A percentile compares a stretch with the other conserved stretches of the same genome.
Conservation (phyloP, 2,113 vertebrate species). For the Entelurus aequoreus region DNA sequence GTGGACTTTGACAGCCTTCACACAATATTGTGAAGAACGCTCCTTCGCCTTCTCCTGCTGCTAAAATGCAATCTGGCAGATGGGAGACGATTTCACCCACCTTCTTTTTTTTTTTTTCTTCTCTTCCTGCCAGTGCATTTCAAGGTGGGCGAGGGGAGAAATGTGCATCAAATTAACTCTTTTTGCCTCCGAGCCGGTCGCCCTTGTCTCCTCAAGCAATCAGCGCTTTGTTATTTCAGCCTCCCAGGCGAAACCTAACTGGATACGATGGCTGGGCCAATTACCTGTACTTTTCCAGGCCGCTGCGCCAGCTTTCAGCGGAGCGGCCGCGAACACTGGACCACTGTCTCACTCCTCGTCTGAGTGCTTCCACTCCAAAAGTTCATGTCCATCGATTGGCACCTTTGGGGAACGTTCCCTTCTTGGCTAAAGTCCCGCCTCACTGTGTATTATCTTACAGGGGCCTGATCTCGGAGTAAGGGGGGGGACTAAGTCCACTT, state of each 20-base stretch:
- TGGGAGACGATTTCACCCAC: slow-evolving; percentile 65
- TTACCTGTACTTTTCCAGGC: slow-evolving; percentile 73
- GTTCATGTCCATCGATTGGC: slow-evolving; percentile 51
- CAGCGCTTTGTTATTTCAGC: slow-evolving; percentile 71
- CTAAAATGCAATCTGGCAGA: slow-evolving; percentile 64
- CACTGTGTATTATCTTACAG: too few relatives aligned
- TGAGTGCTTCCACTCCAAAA: slow-evolving; percentile 15
- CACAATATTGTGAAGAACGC: slow-evolving; percentile 63
- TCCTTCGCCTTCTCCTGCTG: slow-evolving; percentile 66
- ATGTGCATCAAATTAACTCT: slow-evolving; percentile 72
- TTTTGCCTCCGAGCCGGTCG: slow-evolving; percentile 50
- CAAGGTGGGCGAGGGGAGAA: slow-evolving; percentile 49
- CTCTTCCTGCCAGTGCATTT: slow-evolving; percentile 62
- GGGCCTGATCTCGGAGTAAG: too few relatives aligned
- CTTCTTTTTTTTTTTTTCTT: slow-evolving; percentile 46
- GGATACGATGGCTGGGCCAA: slow-evolving; percentile 67
- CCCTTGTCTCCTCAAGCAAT: slow-evolving; percentile 68
- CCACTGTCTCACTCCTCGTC: slow-evolving; percentile 57
- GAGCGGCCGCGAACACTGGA: slow-evolving; percentile 51
- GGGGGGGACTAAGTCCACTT: too few relatives aligned
- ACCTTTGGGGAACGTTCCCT: slow-evolving; percentile 64
- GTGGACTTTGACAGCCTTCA: slow-evolving; percentile 69
- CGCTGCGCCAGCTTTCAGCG: slow-evolving; percentile 51
- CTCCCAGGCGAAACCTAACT: slow-evolving; percentile 71
- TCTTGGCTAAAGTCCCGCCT: slow-evolving; percentile 12